Evolutionary conservation across 2,888 invertebrate species (phyloP).

Genomic region (Sericinus montela): DNA sequence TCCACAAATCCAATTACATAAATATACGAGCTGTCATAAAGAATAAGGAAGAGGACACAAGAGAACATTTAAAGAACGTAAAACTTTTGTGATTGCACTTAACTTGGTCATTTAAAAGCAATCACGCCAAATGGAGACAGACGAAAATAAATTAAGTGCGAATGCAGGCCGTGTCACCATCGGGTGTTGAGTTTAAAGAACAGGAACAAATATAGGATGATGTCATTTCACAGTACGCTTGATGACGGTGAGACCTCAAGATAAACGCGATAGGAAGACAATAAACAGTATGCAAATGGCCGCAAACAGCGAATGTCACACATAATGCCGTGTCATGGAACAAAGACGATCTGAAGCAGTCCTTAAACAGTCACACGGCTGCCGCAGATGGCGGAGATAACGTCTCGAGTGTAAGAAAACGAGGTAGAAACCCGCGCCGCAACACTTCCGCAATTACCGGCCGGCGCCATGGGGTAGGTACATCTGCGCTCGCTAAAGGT

Average conservation of each 20-base stretch:
- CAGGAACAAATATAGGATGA: conserved; percentile 19
- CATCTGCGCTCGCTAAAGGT: conserved; percentile 60
- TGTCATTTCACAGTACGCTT: conserved; percentile 3
- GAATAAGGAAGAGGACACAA: conserved; percentile 12
- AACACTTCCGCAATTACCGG: conserved; percentile 60
- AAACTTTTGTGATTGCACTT: conserved; percentile 17
- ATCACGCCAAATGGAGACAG: conserved; percentile 17
- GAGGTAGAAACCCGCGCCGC: neutral
- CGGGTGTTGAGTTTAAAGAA: conserved; percentile 13
- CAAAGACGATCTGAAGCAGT: conserved; percentile 28
- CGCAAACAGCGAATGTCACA: conserved; percentile 12
- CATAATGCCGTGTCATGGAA: conserved; percentile 19
- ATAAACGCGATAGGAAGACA: conserved; percentile 15
- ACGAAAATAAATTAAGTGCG: conserved; percentile 16
- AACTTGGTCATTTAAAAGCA: conserved; percentile 19
- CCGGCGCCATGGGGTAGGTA: conserved; percentile 44
- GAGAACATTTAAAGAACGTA: conserved; percentile 14
- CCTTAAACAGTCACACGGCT: conserved; percentile 22
- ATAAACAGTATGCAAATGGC: conserved; percentile 14
- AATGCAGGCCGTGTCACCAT: conserved; percentile 15
- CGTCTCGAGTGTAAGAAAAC: conserved; percentile 20
- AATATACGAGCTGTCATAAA: conserved; percentile 15
- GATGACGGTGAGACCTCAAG: conserved; percentile 11
- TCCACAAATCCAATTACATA: conserved; percentile 13
- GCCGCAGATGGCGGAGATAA: conserved; percentile 29